Evolutionary conservation across 2,888 invertebrate genomes (phyloP).

Genomic region (Peribatodes rhomboidaria): DNA sequence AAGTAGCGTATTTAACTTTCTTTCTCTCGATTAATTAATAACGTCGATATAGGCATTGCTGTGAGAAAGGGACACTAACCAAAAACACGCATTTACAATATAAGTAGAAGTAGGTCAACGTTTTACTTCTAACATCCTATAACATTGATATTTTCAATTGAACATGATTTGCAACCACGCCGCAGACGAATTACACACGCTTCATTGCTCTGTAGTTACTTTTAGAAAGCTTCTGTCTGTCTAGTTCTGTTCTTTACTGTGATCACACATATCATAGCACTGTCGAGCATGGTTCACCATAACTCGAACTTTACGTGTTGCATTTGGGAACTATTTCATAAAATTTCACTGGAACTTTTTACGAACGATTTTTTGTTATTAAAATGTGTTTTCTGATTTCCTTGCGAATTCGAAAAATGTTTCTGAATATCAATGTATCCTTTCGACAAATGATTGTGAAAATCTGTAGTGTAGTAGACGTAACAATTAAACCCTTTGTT

Average conservation of each 20-base stretch:
- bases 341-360: slow-evolving; percentile 6
- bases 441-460: slow-evolving; percentile 13
- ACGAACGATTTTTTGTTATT: neutral
- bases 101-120: too few species aligned
- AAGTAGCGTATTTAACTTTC: too few species aligned
- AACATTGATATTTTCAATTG: neutral
- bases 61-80: too few species aligned
- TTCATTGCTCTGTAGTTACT: slow-evolving; percentile 43
- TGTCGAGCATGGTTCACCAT: slow-evolving; percentile 18
- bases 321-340: neutral
- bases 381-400: slow-evolving; percentile 13
- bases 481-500: neutral
- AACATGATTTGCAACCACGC: slow-evolving; percentile 34
- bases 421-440: neutral
- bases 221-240: slow-evolving; percentile 74
- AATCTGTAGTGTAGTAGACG: neutral
- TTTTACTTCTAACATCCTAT: too few species aligned
- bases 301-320: neutral
- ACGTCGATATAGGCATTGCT: too few species aligned
- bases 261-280: slow-evolving; percentile 41
- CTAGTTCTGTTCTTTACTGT: slow-evolving; percentile 54
- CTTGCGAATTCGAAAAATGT: slow-evolving; percentile 22
- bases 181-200: slow-evolving; percentile 40
- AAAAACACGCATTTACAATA: too few species aligned
- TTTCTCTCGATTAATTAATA: too few species aligned